Base-by-base conservation (phyloP, 2,888 invertebrate species). In the Lampropteryx suffumata region DNA sequence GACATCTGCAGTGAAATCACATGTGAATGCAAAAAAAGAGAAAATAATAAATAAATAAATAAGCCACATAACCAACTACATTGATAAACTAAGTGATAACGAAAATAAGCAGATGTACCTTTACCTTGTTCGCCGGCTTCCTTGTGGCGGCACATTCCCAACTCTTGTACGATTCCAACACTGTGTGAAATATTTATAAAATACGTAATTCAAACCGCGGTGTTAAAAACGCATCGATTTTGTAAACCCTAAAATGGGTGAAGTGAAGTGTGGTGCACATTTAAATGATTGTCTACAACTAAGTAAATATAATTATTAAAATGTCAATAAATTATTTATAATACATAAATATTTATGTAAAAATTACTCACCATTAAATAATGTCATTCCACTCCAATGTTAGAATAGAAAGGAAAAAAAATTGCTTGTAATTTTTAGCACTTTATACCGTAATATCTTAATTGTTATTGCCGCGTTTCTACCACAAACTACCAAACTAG, bases 1-100 rank as follows among this genome's bases (percentile, higher is more conserved):
- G 80, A 82, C 77, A 79, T 80, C 80, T 84, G 88, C 86, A 85
- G 90, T 89, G 90, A 90, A 89, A 89, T 90, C 90, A 90, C 90
- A 90, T 90, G 90, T 90, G 89, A 90, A 89, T 89, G 89, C 87
- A 86, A 86, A 82, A 77, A 75, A 80, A 76, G 71, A 64, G 50
- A 71, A 80, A 76, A 80, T 76, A 82, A 83, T 78, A 83, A 83
- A 87, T 82, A 85, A 84, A 88, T 88, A 88, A 83, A 86, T 84
- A 89, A 88, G 88, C 88, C 82, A 88, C 81, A 87, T 84, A 82
- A 88, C 88, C 83, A 84, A 78, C 84, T 84, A 85, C 79, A 65
- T 76, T 68, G 69, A 76, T 68, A 72, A 73, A 50, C 49, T 46
- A 73, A 50, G 46, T 46, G 71, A 68, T 68, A 67, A 65, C 61